These are phyloP conservation scores for Aporophyla lueneburgensis DNA, from an alignment of 2,888 invertebrate species.

Conservation along the genomic window DNA sequence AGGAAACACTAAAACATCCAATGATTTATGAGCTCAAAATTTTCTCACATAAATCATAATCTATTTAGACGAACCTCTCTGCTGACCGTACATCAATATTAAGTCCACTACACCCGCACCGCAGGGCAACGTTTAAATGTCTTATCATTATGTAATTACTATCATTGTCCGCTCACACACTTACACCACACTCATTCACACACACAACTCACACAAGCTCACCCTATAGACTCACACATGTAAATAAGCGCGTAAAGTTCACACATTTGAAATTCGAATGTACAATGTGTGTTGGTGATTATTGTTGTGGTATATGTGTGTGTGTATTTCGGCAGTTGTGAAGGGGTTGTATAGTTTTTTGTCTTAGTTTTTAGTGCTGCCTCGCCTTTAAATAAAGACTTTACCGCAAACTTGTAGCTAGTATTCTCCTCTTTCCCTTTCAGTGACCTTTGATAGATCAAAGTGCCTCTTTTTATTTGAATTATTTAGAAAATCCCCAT, in stretches of 20 bases:
- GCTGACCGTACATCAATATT: conserved; percentile 79
- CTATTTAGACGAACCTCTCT: conserved; percentile 63
- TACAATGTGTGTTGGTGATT: conserved; percentile 22
- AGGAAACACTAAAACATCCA: neutral
- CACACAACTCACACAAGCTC: conserved; percentile 39
- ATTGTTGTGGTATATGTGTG: conserved; percentile 6
- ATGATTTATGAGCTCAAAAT: conserved; percentile 4
- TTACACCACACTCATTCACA: conserved; percentile 54
- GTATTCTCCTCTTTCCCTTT: neutral
- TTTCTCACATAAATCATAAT: conserved; percentile 25
- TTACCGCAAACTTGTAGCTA: neutral
- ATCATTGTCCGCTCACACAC: conserved; percentile 85
- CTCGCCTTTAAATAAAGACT: neutral
- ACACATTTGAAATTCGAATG: conserved; percentile 32
- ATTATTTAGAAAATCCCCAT: neutral
- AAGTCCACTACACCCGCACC: conserved; percentile 84
- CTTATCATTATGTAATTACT: conserved; percentile 91
- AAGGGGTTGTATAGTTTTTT: conserved; percentile 25
- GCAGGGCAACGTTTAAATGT: conserved; percentile 88
- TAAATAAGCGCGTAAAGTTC: conserved; percentile 58
- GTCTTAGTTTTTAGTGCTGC: conserved; percentile 8
- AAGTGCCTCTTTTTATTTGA: neutral
- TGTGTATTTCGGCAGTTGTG: conserved; percentile 44
- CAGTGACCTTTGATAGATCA: neutral
- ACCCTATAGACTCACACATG: conserved; percentile 35